Evolutionary conservation across 2,797 vertebrate genomes (phyloP).

Genomic region (Sarcoramphus papa): DNA sequence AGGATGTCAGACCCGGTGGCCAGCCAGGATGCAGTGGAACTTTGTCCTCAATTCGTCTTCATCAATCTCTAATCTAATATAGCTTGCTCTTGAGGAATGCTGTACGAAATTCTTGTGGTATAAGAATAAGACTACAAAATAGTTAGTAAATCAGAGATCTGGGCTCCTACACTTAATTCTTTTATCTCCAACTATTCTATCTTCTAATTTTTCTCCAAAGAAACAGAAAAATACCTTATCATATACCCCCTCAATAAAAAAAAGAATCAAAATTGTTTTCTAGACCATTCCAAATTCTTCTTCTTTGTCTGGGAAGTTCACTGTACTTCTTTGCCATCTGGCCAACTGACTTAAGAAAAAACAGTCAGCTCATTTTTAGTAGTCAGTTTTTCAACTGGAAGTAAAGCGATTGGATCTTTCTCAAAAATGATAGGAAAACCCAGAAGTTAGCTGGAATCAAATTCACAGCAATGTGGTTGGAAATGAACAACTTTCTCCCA

Average conservation of each 20-base stretch:
- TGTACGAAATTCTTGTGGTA: conserved; percentile 41
- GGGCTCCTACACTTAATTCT: background rate
- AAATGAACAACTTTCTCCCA: background rate
- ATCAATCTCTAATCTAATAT: background rate
- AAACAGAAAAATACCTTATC: background rate
- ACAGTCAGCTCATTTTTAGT: background rate
- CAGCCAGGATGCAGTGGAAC: conserved; percentile 3
- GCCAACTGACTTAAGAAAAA: background rate
- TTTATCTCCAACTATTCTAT: background rate
- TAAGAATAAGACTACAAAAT: background rate
- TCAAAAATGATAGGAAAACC: conserved; percentile 20
- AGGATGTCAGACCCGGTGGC: background rate
- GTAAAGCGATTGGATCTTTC: background rate
- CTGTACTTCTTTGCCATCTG: background rate
- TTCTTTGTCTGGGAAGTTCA: background rate
- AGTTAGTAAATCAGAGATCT: conserved; percentile 26
- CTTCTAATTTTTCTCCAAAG: background rate
- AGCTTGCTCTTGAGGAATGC: conserved; percentile 20
- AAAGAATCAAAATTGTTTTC: background rate
- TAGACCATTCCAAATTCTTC: background rate
- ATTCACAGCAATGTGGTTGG: background rate
- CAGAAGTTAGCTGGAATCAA: background rate
- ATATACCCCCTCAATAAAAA: background rate
- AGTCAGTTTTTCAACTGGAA: background rate
- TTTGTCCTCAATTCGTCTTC: conserved; percentile 26